phyloP scores from a whole-genome alignment of 2,113 vertebrate genomes.

The Xerus inauris region DNA sequence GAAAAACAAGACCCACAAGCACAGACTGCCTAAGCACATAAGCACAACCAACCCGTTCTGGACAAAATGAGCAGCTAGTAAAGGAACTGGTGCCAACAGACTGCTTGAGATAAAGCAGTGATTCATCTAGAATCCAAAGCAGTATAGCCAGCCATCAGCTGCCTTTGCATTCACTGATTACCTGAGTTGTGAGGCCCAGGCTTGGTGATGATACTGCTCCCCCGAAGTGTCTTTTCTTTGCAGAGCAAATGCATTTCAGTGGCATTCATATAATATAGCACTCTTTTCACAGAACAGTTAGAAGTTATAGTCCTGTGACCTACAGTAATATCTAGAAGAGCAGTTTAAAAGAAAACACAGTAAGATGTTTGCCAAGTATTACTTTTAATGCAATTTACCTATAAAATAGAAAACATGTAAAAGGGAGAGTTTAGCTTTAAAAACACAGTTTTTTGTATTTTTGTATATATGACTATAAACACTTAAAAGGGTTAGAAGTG shows the following conservation, averaged over 20 bases:
- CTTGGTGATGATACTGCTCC: conserved; percentile 79
- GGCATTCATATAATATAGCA: conserved; percentile 64
- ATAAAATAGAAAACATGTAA: background rate
- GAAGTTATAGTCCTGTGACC: background rate
- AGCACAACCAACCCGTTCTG: background rate
- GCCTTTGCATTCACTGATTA: conserved; percentile 78
- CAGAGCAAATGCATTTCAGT: conserved; percentile 74
- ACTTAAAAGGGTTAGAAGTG: background rate
- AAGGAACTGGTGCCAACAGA: background rate
- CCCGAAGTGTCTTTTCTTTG: conserved; percentile 69
- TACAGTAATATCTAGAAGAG: conserved; percentile 28
- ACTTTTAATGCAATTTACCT: background rate
- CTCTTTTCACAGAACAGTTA: conserved; percentile 29
- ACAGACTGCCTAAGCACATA: background rate
- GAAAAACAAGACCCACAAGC: background rate
- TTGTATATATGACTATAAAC: background rate
- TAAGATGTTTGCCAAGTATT: background rate
- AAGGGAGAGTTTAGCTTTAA: background rate
- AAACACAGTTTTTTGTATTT: conserved; percentile 8
- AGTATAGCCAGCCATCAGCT: conserved; percentile 67
- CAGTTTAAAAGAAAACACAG: background rate
- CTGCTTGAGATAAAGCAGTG: conserved; percentile 23
- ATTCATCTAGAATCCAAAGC: conserved; percentile 71
- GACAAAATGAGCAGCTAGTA: conserved; percentile 12
- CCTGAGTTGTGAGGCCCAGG: conserved; percentile 74